Evolutionary conservation across 2,888 invertebrate species (phyloP).

Genomic region (Acanthopleura granulata): DNA sequence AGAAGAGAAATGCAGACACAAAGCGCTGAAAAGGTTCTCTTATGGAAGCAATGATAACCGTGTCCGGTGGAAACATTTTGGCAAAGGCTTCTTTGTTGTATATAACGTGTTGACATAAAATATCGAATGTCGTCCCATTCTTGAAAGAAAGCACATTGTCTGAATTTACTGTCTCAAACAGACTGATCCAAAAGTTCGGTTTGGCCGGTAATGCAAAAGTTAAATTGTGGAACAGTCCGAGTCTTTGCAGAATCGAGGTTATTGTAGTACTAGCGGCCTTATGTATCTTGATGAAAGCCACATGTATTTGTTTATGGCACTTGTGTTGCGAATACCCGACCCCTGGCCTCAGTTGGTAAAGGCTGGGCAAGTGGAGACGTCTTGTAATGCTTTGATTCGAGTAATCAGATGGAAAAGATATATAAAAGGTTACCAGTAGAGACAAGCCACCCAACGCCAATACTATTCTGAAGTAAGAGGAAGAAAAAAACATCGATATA

Average conservation of each 20-base stretch:
- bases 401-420: too few relatives aligned
- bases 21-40: conserved; percentile 33
- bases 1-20: conserved; percentile 14
- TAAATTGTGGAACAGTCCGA: neutral
- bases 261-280: neutral
- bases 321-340: too few relatives aligned
- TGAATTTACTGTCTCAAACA: neutral
- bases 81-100: too few relatives aligned
- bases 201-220: neutral
- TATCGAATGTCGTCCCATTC: neutral
- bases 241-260: neutral
- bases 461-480: too few relatives aligned
- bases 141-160: neutral
- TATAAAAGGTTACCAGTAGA: too few relatives aligned
- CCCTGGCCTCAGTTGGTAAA: too few relatives aligned
- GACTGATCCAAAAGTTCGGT: neutral
- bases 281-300: neutral
- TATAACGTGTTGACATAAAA: conserved; percentile 33
- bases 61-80: conserved; percentile 24
- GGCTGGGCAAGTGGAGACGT: too few relatives aligned
- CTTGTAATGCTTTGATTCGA: too few relatives aligned
- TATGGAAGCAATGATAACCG: conserved; percentile 29
- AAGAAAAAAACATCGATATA: too few relatives aligned
- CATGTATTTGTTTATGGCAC: too few relatives aligned
- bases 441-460: too few relatives aligned